Evolutionary conservation across 2,113 vertebrate species (phyloP).

Genomic region (Promerops cafer): DNA sequence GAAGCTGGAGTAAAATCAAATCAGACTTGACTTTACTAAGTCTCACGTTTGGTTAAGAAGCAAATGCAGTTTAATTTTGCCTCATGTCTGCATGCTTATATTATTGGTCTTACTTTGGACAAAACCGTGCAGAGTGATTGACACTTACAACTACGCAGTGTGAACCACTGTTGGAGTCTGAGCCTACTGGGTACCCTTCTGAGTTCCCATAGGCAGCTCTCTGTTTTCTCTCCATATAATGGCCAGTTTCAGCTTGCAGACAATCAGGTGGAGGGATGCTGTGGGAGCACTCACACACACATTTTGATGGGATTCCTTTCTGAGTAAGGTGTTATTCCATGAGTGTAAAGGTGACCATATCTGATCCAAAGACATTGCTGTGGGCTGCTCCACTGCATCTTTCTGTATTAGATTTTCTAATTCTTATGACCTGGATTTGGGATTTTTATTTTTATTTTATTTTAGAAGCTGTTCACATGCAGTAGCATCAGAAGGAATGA

Average conservation of each 20-base stretch:
- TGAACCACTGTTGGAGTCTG: background rate
- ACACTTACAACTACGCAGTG: background rate
- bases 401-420: background rate
- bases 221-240: background rate
- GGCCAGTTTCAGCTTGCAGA: background rate
- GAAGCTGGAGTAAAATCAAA: background rate
- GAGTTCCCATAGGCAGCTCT: background rate
- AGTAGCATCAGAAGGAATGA: background rate
- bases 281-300: background rate
- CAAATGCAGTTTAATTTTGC: background rate
- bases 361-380: background rate
- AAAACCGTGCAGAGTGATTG: background rate
- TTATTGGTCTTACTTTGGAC: background rate
- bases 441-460: background rate
- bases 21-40: background rate
- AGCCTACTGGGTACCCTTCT: background rate
- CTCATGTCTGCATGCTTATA: background rate
- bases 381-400: background rate
- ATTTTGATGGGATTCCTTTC: background rate
- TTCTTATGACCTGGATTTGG: background rate
- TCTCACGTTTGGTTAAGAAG: background rate
- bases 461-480: background rate
- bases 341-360: background rate
- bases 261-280: background rate
- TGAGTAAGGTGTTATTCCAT: background rate